phyloP scores from a whole-genome alignment of 2,797 vertebrate genomes.

The Myotis pilosus region DNA sequence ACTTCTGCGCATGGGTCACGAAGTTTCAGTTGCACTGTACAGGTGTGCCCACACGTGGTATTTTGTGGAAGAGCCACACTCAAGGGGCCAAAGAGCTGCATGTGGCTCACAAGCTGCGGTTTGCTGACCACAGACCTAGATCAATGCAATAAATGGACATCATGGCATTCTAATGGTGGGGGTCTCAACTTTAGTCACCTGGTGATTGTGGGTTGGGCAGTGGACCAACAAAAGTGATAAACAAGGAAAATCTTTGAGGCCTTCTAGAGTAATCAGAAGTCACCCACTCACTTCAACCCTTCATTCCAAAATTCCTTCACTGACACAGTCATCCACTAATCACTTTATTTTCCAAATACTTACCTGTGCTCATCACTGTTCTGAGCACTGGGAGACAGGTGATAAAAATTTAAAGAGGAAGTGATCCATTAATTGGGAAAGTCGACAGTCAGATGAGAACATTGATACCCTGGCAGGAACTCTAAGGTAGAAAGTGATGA shows the following conservation, averaged over 20 bases:
- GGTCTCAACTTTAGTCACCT: neutral
- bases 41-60: rapidly evolving
- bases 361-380: constrained; percentile 23
- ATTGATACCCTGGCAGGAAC: neutral
- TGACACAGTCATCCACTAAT: neutral
- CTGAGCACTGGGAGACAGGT: neutral
- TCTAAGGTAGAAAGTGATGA: constrained; percentile 3
- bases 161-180: neutral
- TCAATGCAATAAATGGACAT: neutral
- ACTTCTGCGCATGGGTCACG: too few species aligned
- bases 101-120: too few species aligned
- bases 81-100: too few species aligned
- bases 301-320: neutral
- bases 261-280: neutral
- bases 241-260: neutral
- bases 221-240: neutral
- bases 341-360: constrained; percentile 30
- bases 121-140: neutral
- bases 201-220: too few species aligned
- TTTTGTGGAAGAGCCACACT: too few species aligned
- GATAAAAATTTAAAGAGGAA: constrained; percentile 22
- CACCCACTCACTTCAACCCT: neutral
- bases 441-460: constrained; percentile 43
- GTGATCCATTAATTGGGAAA: neutral
- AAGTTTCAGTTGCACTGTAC: too few species aligned